Evolutionary conservation across 2,113 vertebrate genomes (phyloP), one percentile per base, ranked within the genome.

Genomic region (Apistogramma diplotaenia): DNA sequence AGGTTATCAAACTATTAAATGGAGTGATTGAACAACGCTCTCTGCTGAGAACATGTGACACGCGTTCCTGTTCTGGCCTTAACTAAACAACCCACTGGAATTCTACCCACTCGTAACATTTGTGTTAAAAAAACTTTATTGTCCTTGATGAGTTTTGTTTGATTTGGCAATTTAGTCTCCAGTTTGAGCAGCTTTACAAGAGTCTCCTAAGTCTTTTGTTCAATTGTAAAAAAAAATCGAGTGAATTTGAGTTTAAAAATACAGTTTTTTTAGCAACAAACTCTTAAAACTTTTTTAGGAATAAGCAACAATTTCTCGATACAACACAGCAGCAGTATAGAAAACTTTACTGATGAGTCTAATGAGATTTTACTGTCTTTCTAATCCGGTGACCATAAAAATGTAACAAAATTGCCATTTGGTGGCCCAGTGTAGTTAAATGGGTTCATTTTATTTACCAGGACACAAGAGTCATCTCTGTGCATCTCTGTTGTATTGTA

Each of bases 1-100:
- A 92, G 89, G 91, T 87, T 76, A 76, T 27, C 6, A 6, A 37
- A 82, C 53, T 76, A 75, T 86, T 73, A 73, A 65, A 53, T 55
- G 1, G 25, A 57, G 35, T 23, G 25, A 89, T 60, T 86, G 62
- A 82, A 84, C 21, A 35, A 40, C 16, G 73, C 70, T 71, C 72
- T 80, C 83, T 40, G 55, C 67, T 18, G 61, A 86, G 65, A 86
- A 59, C 76, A 16, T 37, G 33, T 58, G 70, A 74, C 86, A 71
- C 83, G n/a, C 23, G 43, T 57, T 67, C 29, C 59, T 62, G 18
- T 3, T 35, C 53, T 65, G 60, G 31, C 65, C 49, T 76, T 77
- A 65, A 76, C 46, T 57, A 33, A 76, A 70, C 11, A 2, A 29
- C 33, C 25, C 11, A 8, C 25, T 58, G 33, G 19, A 55, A 59